Base-by-base conservation (phyloP, 2,888 invertebrate species). In the Drosophila differens region DNA sequence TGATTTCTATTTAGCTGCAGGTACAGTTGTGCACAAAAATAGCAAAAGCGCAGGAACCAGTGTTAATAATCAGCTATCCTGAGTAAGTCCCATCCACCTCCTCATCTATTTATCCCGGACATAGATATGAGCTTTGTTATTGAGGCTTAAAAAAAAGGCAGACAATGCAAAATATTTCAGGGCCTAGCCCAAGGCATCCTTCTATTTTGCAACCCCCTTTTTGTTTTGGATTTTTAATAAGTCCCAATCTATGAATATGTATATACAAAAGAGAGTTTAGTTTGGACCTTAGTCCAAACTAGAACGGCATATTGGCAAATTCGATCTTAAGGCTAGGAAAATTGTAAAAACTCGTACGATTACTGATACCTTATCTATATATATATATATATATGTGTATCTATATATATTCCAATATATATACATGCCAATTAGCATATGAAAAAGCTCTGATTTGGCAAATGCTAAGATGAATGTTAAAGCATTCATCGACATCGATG, bases 21-120 rank as follows among this genome's bases (percentile, higher is more conserved):
- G 90, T 85, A 85, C 85, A 85, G 85, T 90, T 90, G 83, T 9
- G 62, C 65, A 47, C 69, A 32, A 37, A 28, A 53, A 41, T 12
- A 47, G 12, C 4, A 37, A 41, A 49, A n/a, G 47, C 32, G 2
- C 19, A 51, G 58, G 54, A 63, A 49, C 14, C 47, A 53, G 60
- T 67, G 59, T 41, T 58, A 68, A 69, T 47, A 58, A 70, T 37
- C 19, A 49, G n/a, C 49, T 37, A 19, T 22, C 33, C 22, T 35
- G 54, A 2, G 25, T 35, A 19, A 28, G 51, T 14, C 4, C 22
- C 22, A 4, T 10, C 33, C 32, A 14, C 12, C 52, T 14, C 22
- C 28, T 4, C 28, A 10, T 19, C 3, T n/a, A 19, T 6, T 9
- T 22, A 37, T 12, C 12, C 25, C 19, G 47, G 9, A 10, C 25